Evolutionary conservation across 37 sponge, comb jelly and placozoan genomes (phyloP).

Genomic region (Agelas oroides): DNA sequence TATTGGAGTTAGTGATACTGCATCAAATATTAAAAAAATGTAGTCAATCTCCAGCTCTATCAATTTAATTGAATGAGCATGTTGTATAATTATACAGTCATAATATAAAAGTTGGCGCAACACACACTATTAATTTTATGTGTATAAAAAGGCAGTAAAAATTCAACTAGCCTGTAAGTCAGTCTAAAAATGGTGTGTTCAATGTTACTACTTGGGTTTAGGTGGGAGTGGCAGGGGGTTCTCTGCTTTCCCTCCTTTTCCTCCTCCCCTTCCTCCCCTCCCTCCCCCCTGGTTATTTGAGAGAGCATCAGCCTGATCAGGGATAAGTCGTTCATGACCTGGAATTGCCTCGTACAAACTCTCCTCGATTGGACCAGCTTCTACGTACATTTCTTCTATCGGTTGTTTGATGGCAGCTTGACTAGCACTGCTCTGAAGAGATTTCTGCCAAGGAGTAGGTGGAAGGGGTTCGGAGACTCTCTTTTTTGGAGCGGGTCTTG

Average conservation of each 20-base stretch:
- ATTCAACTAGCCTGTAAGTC: too few relatives aligned
- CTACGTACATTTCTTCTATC: slow-evolving; percentile 26
- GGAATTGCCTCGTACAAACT: slow-evolving; percentile 52
- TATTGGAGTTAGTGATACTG: too few relatives aligned
- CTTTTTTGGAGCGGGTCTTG: slow-evolving; percentile 29
- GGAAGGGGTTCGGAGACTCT: slow-evolving; percentile 7
- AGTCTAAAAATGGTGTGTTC: background rate
- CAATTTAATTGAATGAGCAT: too few relatives aligned
- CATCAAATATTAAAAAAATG: too few relatives aligned
- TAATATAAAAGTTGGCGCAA: too few relatives aligned
- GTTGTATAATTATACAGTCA: too few relatives aligned
- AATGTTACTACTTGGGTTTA: background rate
- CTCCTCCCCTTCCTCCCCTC: background rate
- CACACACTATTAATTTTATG: too few relatives aligned
- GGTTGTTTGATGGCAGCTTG: background rate
- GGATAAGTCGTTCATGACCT: background rate
- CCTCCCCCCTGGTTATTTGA: too few relatives aligned
- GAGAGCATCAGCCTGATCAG: background rate
- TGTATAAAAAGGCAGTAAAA: too few relatives aligned
- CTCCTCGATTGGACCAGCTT: slow-evolving; percentile 37
- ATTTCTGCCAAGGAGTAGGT: slow-evolving; percentile 32
- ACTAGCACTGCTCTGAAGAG: background rate
- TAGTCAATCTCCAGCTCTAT: too few relatives aligned
- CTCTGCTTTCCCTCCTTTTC: too few relatives aligned
- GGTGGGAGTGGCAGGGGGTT: slow-evolving; percentile 6